Base-by-base conservation (phyloP, 2,113 vertebrate genomes). In the Clarias macrocephalus region DNA sequence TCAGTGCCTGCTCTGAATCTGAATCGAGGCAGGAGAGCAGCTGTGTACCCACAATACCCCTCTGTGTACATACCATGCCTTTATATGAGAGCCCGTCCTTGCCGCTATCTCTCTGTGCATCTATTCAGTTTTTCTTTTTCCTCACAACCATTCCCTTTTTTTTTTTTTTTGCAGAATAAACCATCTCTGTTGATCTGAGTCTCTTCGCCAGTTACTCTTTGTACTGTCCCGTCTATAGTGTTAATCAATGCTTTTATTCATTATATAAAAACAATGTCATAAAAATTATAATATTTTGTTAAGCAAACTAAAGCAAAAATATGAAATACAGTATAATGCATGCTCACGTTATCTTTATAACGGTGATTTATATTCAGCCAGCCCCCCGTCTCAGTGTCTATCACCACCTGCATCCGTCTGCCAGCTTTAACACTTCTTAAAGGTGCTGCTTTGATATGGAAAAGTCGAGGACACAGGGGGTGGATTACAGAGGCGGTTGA, bases 11-110 rank as follows among this genome's bases (percentile, higher is more conserved):
- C 18, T 85, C 37, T 83, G 73, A 57, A 60, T 88, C 84, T 93
- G 90, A 92, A 92, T 48, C 54, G 13, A 83, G 88, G 92, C 92
- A 92, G 93, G 89, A 70, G 72, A 88, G 92, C 92, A 94, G 93
- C 93, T 90, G 92, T 89, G 80, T 89, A 83, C 89, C 89, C 93
- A 94, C 92, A 95, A 94, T 93, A 93, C 90, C 70, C 86, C 90
- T 92, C 91, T 94, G 90, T 94, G n/a, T 84, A 85, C 90, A 86
- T 88, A 89, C 85, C 91, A 93, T 1, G 68, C 90, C 91, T 94
- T 93, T 90, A 93, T 77, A 85, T 76, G 48, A 81, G 68, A 75
- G 88, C 66, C 88, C 33, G 48, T 48, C 30, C 25, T 87, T 84
- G 70, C 75, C 80, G 81, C 28, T 21, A 75, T 90, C 59, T 89